Percentiles rank a stretch among this genome's conserved stretches.
These are phyloP conservation scores for Triops longicaudatus DNA, from an alignment of 1,140 invertebrate species.

Conservation along the genomic window DNA sequence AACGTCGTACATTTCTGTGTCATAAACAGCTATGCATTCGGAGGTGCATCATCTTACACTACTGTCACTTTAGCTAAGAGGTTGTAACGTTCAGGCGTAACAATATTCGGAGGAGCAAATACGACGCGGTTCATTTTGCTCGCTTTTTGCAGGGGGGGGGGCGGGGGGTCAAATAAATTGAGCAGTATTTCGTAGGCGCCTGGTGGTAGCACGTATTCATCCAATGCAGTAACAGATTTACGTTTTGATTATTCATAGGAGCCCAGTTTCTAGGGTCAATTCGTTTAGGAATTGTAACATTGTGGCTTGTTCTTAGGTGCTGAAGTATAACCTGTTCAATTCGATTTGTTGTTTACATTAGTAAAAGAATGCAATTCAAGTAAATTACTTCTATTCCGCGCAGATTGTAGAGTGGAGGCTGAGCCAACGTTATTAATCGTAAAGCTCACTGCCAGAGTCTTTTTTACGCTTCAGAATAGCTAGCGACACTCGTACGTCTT, in stretches of 20 bases:
- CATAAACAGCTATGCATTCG: too few species aligned
- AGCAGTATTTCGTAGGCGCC: neutral
- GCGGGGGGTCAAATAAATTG: neutral
- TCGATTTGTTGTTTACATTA: neutral
- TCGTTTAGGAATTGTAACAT: neutral
- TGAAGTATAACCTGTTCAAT: neutral
- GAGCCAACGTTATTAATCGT: constrained; percentile 20
- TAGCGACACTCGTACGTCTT: neutral
- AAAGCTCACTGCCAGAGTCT: neutral
- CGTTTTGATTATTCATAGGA: neutral
- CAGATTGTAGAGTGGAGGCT: constrained; percentile 23
- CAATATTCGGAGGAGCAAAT: neutral
- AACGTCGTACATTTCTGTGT: too few species aligned
- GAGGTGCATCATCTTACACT: neutral
- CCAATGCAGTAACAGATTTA: neutral
- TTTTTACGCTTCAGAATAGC: neutral
- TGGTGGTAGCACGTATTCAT: neutral
- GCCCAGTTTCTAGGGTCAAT: neutral
- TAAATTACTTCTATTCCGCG: constrained; percentile 14
- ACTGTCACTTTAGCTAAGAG: neutral
- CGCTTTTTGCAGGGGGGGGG: neutral
- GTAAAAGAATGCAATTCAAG: neutral
- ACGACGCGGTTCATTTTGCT: neutral
- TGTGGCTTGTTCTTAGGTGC: neutral
- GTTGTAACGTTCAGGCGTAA: neutral